phyloP scores from a whole-genome alignment of 2,113 vertebrate genomes.

The Oncorhynchus kisutch region DNA sequence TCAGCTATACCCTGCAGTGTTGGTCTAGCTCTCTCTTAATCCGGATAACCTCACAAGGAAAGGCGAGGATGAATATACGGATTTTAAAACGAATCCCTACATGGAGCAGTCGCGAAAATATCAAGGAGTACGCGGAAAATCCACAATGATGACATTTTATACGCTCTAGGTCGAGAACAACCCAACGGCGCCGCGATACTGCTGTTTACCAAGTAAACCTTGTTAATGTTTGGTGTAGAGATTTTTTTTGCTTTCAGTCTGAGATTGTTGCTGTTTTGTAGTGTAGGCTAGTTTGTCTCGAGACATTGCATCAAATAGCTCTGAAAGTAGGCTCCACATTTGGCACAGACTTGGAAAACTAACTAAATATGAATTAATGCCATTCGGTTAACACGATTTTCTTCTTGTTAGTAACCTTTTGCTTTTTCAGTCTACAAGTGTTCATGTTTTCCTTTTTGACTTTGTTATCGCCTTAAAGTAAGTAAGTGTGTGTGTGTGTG shows the following conservation, averaged over 20 bases:
- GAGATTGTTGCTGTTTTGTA: neutral
- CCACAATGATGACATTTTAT: constrained; percentile 3
- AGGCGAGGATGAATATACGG: constrained; percentile 40
- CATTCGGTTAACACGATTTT: neutral
- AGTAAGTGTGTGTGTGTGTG: neutral
- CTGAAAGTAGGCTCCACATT: neutral
- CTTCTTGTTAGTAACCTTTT: neutral
- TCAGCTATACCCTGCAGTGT: constrained; percentile 31
- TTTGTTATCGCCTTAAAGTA: no score
- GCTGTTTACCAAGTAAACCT: constrained; percentile 19
- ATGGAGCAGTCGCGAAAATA: constrained; percentile 14
- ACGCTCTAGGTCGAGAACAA: neutral
- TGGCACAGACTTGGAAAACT: neutral
- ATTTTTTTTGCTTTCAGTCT: neutral
- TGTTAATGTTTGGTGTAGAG: constrained; percentile 5
- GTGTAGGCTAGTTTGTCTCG: neutral
- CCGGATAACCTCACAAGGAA: constrained; percentile 52
- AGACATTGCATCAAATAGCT: neutral
- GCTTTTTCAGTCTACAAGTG: neutral
- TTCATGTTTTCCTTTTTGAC: neutral
- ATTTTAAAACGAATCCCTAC: constrained; percentile 31
- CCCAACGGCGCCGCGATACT: neutral
- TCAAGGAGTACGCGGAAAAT: neutral
- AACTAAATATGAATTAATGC: neutral
- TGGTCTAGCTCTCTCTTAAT: constrained; percentile 43